Evolutionary conservation across 2,113 vertebrate species (phyloP).

Genomic region (Isurus oxyrinchus): DNA sequence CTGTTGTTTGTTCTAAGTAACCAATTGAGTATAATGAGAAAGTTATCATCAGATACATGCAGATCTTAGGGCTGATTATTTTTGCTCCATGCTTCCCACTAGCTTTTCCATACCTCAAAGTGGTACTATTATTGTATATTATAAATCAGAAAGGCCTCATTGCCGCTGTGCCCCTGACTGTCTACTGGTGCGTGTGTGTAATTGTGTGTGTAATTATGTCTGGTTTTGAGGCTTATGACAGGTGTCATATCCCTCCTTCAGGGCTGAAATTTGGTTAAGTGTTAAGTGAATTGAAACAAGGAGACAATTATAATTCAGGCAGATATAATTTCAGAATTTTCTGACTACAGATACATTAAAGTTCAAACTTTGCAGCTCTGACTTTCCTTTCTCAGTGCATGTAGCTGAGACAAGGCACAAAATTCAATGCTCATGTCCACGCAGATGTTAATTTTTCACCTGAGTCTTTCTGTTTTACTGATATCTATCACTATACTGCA

Average conservation of each 20-base stretch:
- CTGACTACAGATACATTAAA: neutral
- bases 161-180: neutral
- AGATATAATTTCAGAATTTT: constrained; percentile 22
- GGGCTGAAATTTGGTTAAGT: constrained; percentile 7
- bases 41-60: neutral
- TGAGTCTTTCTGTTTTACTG: neutral
- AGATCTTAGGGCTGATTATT: neutral
- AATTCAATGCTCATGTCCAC: neutral
- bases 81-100: neutral
- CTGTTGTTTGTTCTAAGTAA: neutral
- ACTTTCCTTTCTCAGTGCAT: neutral
- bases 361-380: neutral
- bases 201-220: constrained; percentile 25
- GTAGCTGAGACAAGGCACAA: neutral
- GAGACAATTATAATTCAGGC: constrained; percentile 28
- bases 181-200: neutral
- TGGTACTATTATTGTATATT: neutral
- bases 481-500: neutral
- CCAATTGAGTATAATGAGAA: neutral
- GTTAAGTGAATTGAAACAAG: constrained; percentile 29
- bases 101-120: neutral
- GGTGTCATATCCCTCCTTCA: constrained; percentile 30
- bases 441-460: neutral
- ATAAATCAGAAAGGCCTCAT: neutral
- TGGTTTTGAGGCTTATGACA: neutral